Evolutionary conservation across 2,888 invertebrate genomes (phyloP).

Genomic region (Ichneumoninae sp.): DNA sequence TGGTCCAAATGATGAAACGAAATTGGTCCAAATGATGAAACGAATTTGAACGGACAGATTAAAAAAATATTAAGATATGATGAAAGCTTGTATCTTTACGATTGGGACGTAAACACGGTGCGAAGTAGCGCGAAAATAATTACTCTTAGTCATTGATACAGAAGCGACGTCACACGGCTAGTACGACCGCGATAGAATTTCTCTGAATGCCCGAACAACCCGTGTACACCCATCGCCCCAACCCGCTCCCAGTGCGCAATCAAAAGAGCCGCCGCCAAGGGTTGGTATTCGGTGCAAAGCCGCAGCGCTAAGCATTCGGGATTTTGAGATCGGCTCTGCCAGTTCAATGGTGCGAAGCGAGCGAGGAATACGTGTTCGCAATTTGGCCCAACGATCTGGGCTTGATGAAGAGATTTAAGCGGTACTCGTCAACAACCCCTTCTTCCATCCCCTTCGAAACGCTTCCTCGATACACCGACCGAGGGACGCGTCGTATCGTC

Average conservation of each 20-base stretch:
- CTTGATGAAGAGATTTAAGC: constrained; percentile 52
- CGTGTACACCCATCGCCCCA: background rate
- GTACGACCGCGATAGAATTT: constrained; percentile 12
- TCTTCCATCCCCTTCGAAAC: background rate
- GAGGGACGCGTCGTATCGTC: background rate
- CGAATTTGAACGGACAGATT: too few relatives aligned
- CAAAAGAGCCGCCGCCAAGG: constrained; percentile 8
- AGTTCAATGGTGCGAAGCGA: constrained; percentile 14
- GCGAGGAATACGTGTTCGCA: constrained; percentile 24
- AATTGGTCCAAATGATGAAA: too few relatives aligned
- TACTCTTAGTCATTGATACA: background rate
- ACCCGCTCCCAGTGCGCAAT: background rate
- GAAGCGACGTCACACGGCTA: background rate
- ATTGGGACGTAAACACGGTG: background rate
- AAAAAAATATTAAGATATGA: too few relatives aligned
- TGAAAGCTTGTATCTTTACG: background rate
- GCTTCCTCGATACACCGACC: constrained; percentile 8
- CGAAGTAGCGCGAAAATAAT: background rate
- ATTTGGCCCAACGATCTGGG: constrained; percentile 41
- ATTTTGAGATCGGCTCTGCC: constrained; percentile 9
- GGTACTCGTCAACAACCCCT: constrained; percentile 32
- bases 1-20: too few relatives aligned
- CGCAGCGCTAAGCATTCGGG: constrained; percentile 23
- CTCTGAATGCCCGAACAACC: background rate
- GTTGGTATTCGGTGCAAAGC: constrained; percentile 11